phyloP scores from a whole-genome alignment of 2,797 vertebrate species.

The Graptemys geographica region DNA sequence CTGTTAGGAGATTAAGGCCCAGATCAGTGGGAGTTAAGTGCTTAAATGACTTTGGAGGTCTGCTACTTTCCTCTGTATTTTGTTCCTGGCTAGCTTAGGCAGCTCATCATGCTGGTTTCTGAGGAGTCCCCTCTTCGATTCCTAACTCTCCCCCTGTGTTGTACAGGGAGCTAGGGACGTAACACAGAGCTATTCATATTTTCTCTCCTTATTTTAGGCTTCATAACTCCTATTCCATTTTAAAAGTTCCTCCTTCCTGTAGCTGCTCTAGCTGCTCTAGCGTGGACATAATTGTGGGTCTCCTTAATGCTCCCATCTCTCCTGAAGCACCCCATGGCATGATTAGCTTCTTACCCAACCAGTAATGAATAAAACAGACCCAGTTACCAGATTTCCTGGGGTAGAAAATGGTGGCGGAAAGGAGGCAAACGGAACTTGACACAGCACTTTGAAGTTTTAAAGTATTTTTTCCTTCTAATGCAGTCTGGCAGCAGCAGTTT shows the following conservation, averaged over 20 bases:
- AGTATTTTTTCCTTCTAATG: slow-evolving; percentile 41
- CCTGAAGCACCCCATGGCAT: background rate
- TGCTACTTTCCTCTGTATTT: background rate
- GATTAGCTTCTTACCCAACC: background rate
- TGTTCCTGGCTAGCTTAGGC: background rate
- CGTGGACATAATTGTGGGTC: background rate
- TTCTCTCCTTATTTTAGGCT: background rate
- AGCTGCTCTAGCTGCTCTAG: background rate
- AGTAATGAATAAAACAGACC: slow-evolving; percentile 47
- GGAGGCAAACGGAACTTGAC: slow-evolving; percentile 24
- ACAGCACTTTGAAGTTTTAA: slow-evolving; percentile 14
- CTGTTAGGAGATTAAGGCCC: background rate
- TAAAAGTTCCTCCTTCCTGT: background rate
- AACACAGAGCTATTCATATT: background rate
- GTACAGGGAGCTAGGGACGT: background rate
- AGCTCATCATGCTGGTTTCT: background rate
- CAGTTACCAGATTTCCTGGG: slow-evolving; percentile 21
- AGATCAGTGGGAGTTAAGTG: background rate
- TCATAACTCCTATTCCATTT: background rate
- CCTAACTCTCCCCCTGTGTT: background rate
- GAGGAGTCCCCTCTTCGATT: background rate
- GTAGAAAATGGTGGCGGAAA: background rate
- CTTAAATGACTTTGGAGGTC: background rate
- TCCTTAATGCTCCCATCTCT: background rate
- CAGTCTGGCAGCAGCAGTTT: slow-evolving; percentile 7